Evolutionary conservation across 2,113 vertebrate genomes (phyloP).

Genomic region (Herpailurus yagouaroundi): DNA sequence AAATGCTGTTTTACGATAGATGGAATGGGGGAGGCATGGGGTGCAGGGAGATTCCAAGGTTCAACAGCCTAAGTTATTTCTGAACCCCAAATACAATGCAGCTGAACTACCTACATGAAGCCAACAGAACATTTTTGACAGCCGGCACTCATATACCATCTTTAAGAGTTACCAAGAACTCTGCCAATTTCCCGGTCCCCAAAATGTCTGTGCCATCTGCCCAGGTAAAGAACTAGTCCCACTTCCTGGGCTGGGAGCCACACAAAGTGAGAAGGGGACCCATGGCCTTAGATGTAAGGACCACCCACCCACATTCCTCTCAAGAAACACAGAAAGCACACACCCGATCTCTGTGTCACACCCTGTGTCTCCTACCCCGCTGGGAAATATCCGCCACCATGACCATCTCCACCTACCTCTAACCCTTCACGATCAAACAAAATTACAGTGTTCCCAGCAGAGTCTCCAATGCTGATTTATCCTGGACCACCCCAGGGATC

Average conservation of each 20-base stretch:
- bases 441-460: fast-evolving
- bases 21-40: fast-evolving
- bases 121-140: neutral
- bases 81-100: neutral
- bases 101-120: neutral
- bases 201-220: neutral
- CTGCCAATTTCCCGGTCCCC: neutral
- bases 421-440: neutral
- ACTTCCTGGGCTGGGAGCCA: neutral
- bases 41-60: fast-evolving
- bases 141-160: fast-evolving
- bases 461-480: neutral
- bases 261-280: neutral
- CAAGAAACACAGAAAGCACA: fast-evolving
- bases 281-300: fast-evolving
- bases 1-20: neutral
- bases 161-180: neutral
- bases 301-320: too few relatives aligned
- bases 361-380: neutral
- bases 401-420: neutral
- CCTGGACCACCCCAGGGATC: neutral
- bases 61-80: fast-evolving
- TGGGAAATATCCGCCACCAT: fast-evolving
- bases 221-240: fast-evolving
- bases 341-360: fast-evolving